Evolutionary conservation across 2,888 invertebrate genomes (phyloP).

Genomic region (Stegophylla sp.): DNA sequence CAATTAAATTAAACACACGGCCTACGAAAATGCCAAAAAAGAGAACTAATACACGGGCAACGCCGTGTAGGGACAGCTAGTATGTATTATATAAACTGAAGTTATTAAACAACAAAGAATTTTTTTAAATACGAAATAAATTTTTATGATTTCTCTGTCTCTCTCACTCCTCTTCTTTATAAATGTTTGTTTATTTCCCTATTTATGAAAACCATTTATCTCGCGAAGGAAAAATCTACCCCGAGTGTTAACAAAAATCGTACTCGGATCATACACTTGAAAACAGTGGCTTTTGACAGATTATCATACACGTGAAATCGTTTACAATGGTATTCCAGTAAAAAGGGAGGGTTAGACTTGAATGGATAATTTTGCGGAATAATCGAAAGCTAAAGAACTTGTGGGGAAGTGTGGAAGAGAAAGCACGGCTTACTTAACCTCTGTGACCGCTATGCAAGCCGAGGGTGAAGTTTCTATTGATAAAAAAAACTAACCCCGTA

Average conservation of each 20-base stretch:
- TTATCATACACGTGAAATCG: slow-evolving; percentile 41
- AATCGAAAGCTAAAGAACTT: slow-evolving; percentile 59
- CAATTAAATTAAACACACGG: too few species aligned
- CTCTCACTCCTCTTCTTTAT: neutral
- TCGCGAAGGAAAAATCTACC: neutral
- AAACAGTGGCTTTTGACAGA: slow-evolving; percentile 55
- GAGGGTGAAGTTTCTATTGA: slow-evolving; percentile 56
- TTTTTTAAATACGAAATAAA: too few species aligned
- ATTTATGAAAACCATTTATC: slow-evolving; percentile 38
- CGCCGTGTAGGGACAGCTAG: too few species aligned
- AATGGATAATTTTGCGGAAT: slow-evolving; percentile 62
- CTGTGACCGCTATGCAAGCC: slow-evolving; percentile 31
- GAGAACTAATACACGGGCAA: too few species aligned
- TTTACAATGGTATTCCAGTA: slow-evolving; percentile 34
- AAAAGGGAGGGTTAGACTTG: slow-evolving; percentile 54
- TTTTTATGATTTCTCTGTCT: neutral
- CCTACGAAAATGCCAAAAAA: too few species aligned
- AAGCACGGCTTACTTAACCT: slow-evolving; percentile 58
- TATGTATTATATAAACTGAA: too few species aligned
- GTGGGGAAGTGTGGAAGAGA: neutral
- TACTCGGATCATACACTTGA: slow-evolving; percentile 30
- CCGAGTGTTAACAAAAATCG: slow-evolving; percentile 6
- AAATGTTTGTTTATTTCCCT: neutral
- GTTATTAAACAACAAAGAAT: too few species aligned
- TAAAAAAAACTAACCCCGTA: slow-evolving; percentile 41